Percentiles rank a stretch among this genome's conserved stretches.
Conservation (phyloP, 1,140 invertebrate species). For the Drosophila melanica region DNA sequence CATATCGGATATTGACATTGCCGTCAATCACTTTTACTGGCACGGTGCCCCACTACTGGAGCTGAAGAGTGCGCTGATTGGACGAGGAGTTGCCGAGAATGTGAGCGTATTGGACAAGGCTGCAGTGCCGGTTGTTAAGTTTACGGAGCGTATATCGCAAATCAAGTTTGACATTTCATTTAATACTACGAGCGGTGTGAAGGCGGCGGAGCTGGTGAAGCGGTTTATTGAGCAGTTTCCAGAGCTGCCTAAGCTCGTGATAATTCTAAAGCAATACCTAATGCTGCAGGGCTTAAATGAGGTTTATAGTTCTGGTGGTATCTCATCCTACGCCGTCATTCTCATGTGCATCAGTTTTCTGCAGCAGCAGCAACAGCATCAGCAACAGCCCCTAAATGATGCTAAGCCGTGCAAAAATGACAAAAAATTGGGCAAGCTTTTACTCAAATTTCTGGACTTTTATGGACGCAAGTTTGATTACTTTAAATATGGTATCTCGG, state of each 20-base stretch:
- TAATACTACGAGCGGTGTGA: constrained; percentile 52
- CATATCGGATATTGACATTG: constrained; percentile 58
- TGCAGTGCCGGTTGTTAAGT: constrained; percentile 61
- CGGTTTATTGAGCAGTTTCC: constrained; percentile 50
- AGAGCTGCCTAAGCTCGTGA: constrained; percentile 60
- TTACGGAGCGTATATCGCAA: constrained; percentile 53
- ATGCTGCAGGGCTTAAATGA: constrained; percentile 53
- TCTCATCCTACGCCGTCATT: constrained; percentile 59
- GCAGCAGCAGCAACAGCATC: constrained; percentile 35
- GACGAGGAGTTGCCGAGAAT: constrained; percentile 31
- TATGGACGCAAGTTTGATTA: constrained; percentile 69
- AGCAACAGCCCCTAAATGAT: constrained; percentile 18
- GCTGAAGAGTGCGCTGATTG: constrained; percentile 36
- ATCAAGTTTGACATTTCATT: constrained; percentile 66
- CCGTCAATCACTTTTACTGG: constrained; percentile 32
- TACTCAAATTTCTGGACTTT: constrained; percentile 64
- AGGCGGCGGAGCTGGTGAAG: constrained; percentile 56
- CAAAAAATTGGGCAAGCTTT: constrained; percentile 50
- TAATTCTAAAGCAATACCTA: constrained; percentile 61
- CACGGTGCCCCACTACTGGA: constrained; percentile 31
- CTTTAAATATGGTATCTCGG: constrained; percentile 52
- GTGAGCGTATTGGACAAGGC: constrained; percentile 61
- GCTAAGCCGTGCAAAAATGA: constrained; percentile 23
- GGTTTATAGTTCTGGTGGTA: constrained; percentile 55
- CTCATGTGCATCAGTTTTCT: constrained; percentile 65